Evolutionary conservation across 37 sponge, comb jelly and placozoan genomes (phyloP), one percentile per base, ranked within the genome.

Genomic region (Axinella damicornis): DNA sequence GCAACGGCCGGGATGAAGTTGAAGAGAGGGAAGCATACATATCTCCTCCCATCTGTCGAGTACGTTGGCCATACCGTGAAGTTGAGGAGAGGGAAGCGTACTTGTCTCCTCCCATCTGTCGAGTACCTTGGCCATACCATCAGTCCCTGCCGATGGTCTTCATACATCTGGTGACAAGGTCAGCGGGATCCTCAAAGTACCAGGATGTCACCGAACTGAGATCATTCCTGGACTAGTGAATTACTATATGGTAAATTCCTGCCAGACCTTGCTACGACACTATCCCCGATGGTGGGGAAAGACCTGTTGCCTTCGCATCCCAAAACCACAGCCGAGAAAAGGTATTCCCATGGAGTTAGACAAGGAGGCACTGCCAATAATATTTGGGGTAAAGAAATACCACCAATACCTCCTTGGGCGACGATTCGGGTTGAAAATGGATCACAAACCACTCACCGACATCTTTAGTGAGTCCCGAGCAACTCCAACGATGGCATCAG

Each of bases 201-300:
- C 80, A 1, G 25, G n/a, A 32, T 52, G 69, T 22, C 15, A 38
- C 65, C 13, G 52, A 63, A 63, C 66, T 79, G 18, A 79, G 38
- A 38, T 31, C 80, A 64, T 79, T 79, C 39, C 27, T 15, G 80
- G 80, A 18, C 28, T 65, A n/a, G 27, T 79, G 15, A 79, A 79
- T 28, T 79, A 79, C 27, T 79, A 79, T n/a, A n/a, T 14, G 67
- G 67, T 21, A 79, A 65, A 64, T 79, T 79, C 27, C 16, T 79
- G n/a, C 69, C 81, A 21, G 34, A 73, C 31, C 69, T 80, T 5
- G 36, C 81, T 22, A 73, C 41, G 2, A 27, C 72, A 21, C 40
- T 80, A 30, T 52, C 81, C 5, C 81, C 81, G 77, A 82, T 77
- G 73, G 78, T 11, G 33, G 64, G 9, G 83, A 88, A 27, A 82